Base-by-base conservation (phyloP, 1,140 invertebrate genomes). In the Drosophila pseudoananassae region DNA sequence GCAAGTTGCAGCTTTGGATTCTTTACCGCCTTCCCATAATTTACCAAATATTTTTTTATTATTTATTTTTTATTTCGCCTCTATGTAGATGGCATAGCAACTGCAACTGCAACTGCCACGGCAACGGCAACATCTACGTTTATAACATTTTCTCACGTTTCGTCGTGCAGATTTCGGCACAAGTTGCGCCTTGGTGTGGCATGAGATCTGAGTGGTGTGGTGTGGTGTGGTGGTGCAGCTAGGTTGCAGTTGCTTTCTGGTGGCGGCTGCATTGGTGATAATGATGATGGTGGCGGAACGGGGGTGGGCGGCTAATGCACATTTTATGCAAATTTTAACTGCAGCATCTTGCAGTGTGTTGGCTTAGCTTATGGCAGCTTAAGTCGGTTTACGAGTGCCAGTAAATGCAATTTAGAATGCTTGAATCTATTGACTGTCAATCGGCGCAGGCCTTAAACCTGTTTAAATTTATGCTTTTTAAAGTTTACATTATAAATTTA, bases 111-210 rank as follows among this genome's bases (percentile, higher is more conserved):
- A 36, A 36, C 33, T 12, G 33, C 33, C 10, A 36, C 12, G 4
- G 14, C 40, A 14, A 43, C 40, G 8, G 40, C 40, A 17, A 43
- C 40, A 27, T 43, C 6, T 46, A 46, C 59, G 79, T 70, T 71
- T 83, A 76, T 87, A 87, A 87, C 70, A 87, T 87, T 87, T 87
- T 87, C 83, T 87, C 83, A 87, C 83, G 83, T 87, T 87, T 88
- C 83, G 76, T 73, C 66, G 83, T 82, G 74, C 80, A 76, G 78
- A 85, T 85, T 85, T 85, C 82, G 82, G 82, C 83, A 85, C 82
- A 85, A 85, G 82, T 85, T 85, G 78, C 77, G 73, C 81, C 80
- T 85, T 73, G 79, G 75, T 79, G 76, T 81, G 74, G 74, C 64
- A 74, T 54, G 72, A 63, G 69, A 57, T 38, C 50, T 33, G 27